Conservation (phyloP, 2,113 vertebrate species). For the Monopterus albus region DNA sequence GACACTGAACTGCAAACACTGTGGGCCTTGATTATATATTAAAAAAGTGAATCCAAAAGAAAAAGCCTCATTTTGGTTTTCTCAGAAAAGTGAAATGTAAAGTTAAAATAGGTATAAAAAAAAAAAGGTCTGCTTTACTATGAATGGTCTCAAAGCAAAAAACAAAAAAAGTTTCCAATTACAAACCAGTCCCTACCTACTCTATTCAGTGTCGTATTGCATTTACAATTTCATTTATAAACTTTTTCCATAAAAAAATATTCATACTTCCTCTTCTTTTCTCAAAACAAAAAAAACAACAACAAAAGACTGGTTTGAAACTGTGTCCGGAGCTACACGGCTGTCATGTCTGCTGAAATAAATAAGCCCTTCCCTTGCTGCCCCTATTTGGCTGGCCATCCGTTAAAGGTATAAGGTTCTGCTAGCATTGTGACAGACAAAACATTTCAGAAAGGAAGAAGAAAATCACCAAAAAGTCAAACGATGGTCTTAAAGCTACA, state of each 20-base stretch:
- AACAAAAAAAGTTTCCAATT: slow-evolving; percentile 23
- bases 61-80: no score
- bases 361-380: slow-evolving; percentile 74
- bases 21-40: slow-evolving; percentile 31
- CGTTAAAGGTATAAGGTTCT: slow-evolving; percentile 53
- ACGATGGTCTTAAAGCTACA: slow-evolving; percentile 77
- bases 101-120: slow-evolving; percentile 24
- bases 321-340: slow-evolving; percentile 46
- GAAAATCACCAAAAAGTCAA: slow-evolving; percentile 45
- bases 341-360: slow-evolving; percentile 67
- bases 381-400: slow-evolving; percentile 67
- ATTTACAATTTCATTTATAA: slow-evolving; percentile 36
- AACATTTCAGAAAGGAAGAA: slow-evolving; percentile 42
- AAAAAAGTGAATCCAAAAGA: no score
- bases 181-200: slow-evolving; percentile 49
- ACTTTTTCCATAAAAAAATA: slow-evolving; percentile 32
- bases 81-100: slow-evolving; percentile 41
- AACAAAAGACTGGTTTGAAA: slow-evolving; percentile 45
- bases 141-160: slow-evolving; percentile 60
- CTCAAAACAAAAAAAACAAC: not conserved
- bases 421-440: slow-evolving; percentile 58
- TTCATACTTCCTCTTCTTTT: not conserved
- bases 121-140: slow-evolving; percentile 11
- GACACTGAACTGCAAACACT: slow-evolving; percentile 49
- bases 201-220: slow-evolving; percentile 53